Evolutionary conservation across 2,113 vertebrate genomes (phyloP), one percentile per base, ranked within the genome.

Genomic region (Trogon surrucura): DNA sequence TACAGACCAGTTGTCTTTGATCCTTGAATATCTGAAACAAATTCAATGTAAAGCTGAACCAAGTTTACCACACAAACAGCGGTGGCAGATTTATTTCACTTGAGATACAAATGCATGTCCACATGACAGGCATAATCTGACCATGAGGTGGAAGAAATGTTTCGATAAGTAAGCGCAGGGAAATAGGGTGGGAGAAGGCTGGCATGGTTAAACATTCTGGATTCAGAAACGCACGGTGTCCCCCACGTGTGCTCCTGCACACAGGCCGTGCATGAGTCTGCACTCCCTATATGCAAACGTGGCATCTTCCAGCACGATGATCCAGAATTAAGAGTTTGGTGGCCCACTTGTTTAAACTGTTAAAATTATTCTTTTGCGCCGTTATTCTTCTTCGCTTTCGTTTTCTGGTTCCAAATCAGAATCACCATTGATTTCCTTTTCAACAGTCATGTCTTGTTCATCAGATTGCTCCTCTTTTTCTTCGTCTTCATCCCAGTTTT

Each of bases 351-450:
- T 91, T 96, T 71, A 26, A 92, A 91, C 38, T 21, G 10, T 56
- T 81, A 91, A 36, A 48, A 89, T 91, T 88, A 83, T 21, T 91
- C 88, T 96, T 88, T 44, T 8, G 4, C 73, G 61, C 15, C 77
- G 88, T 98, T 98, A 99, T 96, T 99, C 99, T 95, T 99, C 99
- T 98, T 99, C 99, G 56, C 99, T 99, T 97, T 99, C 99, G 11
- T 99, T 99, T 72, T 98, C 99, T 29, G 98, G 98, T 71, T 99
- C 99, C 97, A 99, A 98, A 93, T 99, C 99, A 54, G 99, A 99
- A 92, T 99, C 99, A 25, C 99, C 99, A 44, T 99, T 99, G 10
- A 98, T 97, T 97, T 99, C 99, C 91, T 99, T 99, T 91, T 99
- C 98, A 89, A 97, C 98, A 85, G 97, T 97, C 96, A 92, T 97